Percentiles rank a stretch among this genome's conserved stretches.
Conservation (phyloP, 2,888 invertebrate genomes). For the Poecilobothrus nobilitatus region DNA sequence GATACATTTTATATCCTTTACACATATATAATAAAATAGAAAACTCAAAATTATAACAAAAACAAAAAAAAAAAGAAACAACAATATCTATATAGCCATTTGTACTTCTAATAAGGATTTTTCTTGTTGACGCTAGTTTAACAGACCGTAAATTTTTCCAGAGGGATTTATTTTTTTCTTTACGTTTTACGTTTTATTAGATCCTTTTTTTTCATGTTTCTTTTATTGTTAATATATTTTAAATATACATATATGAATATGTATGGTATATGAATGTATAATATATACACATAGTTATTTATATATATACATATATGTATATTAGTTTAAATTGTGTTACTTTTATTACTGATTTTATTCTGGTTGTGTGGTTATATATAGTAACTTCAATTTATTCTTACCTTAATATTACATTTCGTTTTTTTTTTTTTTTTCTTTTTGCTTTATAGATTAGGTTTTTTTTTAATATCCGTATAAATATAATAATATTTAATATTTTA, state of each 20-base stretch:
- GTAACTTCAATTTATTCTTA: no score
- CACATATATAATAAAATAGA: no score
- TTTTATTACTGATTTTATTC: no score
- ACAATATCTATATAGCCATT: conserved; percentile 14
- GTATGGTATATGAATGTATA: background rate
- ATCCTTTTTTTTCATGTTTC: conserved; percentile 4
- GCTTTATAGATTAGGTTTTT: no score
- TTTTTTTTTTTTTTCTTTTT: no score
- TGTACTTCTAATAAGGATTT: conserved; percentile 28
- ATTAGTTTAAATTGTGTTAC: no score
- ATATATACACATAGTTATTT: no score
- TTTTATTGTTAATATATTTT: background rate
- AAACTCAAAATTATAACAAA: background rate
- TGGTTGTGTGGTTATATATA: no score
- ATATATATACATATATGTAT: background rate
- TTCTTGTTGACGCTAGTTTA: conserved; percentile 29
- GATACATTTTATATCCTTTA: no score
- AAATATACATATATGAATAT: background rate
- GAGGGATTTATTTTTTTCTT: conserved; percentile 19
- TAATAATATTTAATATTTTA: no score
- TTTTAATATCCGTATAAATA: no score
- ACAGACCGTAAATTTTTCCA: conserved; percentile 32
- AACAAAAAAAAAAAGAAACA: background rate
- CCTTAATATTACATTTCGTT: no score
- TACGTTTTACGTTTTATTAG: background rate